These are phyloP conservation scores for Sceloporus tristichus DNA, from an alignment of 2,113 vertebrate genomes.

Conservation along the genomic window DNA sequence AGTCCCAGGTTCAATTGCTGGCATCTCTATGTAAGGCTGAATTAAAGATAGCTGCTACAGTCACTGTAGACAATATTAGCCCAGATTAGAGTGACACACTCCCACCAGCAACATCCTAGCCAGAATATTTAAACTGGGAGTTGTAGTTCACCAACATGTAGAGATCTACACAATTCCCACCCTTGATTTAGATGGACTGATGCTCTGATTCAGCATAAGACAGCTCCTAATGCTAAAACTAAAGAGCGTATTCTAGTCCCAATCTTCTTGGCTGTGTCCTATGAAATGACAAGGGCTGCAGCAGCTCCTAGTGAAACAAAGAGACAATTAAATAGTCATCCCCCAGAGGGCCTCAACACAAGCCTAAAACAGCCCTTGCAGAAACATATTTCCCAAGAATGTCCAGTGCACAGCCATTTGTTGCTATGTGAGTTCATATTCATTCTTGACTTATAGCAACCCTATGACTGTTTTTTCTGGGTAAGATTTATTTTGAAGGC, in stretches of 20 bases:
- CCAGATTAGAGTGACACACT: too few species aligned
- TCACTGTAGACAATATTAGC: background rate
- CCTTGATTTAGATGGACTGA: background rate
- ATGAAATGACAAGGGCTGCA: background rate
- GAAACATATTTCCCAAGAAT: background rate
- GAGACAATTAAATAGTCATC: accelerated
- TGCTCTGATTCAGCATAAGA: background rate
- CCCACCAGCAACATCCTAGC: too few species aligned
- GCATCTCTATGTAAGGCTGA: background rate
- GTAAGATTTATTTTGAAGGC: too few species aligned
- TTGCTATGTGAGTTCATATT: too few species aligned
- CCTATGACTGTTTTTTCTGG: too few species aligned
- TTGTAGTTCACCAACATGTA: too few species aligned
- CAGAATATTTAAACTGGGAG: too few species aligned
- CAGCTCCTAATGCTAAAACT: background rate
- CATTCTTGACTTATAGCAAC: too few species aligned
- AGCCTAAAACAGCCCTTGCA: background rate
- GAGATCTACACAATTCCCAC: too few species aligned
- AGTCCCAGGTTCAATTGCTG: background rate
- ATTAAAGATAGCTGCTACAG: background rate
- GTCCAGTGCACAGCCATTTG: too few species aligned
- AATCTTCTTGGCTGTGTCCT: background rate
- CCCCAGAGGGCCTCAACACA: background rate
- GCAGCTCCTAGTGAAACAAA: background rate
- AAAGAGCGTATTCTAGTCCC: background rate